phyloP scores from a whole-genome alignment of 2,113 vertebrate genomes.

The Gasterosteus nipponicus region DNA sequence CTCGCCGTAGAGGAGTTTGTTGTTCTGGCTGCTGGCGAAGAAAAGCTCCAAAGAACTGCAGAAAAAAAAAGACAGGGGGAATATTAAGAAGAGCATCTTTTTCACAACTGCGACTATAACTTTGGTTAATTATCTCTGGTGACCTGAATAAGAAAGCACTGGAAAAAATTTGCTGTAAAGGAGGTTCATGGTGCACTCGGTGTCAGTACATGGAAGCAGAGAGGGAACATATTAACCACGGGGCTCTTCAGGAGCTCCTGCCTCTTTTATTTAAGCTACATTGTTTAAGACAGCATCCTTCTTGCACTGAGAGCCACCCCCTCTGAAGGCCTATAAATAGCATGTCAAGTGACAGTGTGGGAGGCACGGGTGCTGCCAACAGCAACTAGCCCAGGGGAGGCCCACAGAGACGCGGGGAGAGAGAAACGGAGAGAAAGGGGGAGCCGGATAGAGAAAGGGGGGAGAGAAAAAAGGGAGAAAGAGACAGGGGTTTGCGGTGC shows the following conservation, averaged over 20 bases:
- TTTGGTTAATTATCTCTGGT: constrained; percentile 11
- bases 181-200: constrained; percentile 25
- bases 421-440: constrained; percentile 44
- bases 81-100: not conserved
- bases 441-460: constrained; percentile 37
- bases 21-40: constrained; percentile 95
- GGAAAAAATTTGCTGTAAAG: constrained; percentile 20
- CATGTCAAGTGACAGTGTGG: constrained; percentile 81
- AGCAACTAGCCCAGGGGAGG: constrained; percentile 80
- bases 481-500: constrained; percentile 49
- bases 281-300: constrained; percentile 81
- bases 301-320: constrained; percentile 81
- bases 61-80: constrained; percentile 14
- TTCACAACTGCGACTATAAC: not conserved
- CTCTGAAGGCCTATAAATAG: constrained; percentile 82
- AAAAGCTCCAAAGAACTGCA: constrained; percentile 94
- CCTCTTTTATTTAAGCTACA: constrained; percentile 79
- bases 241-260: constrained; percentile 69
- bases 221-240: constrained; percentile 61
- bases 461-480: constrained; percentile 38
- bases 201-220: constrained; percentile 48
- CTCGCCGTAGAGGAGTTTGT: constrained; percentile 94
- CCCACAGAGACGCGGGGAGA: constrained; percentile 69
- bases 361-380: constrained; percentile 81
- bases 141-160: not conserved